A percentile compares a stretch with the other conserved stretches of the same genome.
These are phyloP conservation scores for Erannis defoliaria DNA, from an alignment of 2,888 invertebrate species.

Conservation along the genomic window DNA sequence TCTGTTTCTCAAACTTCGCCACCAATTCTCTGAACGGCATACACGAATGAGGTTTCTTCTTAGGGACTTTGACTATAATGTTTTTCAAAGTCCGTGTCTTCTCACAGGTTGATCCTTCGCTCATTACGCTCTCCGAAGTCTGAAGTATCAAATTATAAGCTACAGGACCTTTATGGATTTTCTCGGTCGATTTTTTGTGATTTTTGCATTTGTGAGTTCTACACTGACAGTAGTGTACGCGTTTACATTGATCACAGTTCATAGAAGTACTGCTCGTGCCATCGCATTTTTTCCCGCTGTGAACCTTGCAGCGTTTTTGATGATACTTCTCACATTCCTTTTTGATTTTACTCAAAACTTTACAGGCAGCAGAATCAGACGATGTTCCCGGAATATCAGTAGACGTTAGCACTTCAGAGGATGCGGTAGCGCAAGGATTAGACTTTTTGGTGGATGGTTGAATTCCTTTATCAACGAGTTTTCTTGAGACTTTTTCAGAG, in stretches of 20 bases:
- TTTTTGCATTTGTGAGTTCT: slow-evolving; percentile 69
- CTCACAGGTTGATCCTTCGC: slow-evolving; percentile 63
- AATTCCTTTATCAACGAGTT: slow-evolving; percentile 62
- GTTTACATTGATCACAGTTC: slow-evolving; percentile 72
- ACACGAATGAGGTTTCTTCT: slow-evolving; percentile 55
- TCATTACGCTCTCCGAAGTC: slow-evolving; percentile 75
- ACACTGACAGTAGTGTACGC: slow-evolving; percentile 67
- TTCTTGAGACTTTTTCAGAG: slow-evolving; percentile 35
- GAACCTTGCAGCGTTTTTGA: slow-evolving; percentile 68
- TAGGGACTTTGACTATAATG: slow-evolving; percentile 77
- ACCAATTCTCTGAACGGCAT: slow-evolving; percentile 67
- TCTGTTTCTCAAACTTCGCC: slow-evolving; percentile 61
- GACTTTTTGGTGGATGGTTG: slow-evolving; percentile 60
- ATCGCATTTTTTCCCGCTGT: slow-evolving; percentile 64
- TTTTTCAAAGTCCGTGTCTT: slow-evolving; percentile 64
- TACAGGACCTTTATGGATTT: slow-evolving; percentile 69
- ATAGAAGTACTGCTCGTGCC: slow-evolving; percentile 72
- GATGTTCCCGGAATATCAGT: slow-evolving; percentile 71
- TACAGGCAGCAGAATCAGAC: slow-evolving; percentile 73
- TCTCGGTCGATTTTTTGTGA: slow-evolving; percentile 64
- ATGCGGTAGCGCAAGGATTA: slow-evolving; percentile 51
- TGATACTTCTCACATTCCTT: slow-evolving; percentile 79
- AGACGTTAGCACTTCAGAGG: slow-evolving; percentile 62
- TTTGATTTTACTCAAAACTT: slow-evolving; percentile 74
- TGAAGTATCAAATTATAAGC: slow-evolving; percentile 82